Conservation (phyloP, 1,140 invertebrate species). For the Hermetia illucens region DNA sequence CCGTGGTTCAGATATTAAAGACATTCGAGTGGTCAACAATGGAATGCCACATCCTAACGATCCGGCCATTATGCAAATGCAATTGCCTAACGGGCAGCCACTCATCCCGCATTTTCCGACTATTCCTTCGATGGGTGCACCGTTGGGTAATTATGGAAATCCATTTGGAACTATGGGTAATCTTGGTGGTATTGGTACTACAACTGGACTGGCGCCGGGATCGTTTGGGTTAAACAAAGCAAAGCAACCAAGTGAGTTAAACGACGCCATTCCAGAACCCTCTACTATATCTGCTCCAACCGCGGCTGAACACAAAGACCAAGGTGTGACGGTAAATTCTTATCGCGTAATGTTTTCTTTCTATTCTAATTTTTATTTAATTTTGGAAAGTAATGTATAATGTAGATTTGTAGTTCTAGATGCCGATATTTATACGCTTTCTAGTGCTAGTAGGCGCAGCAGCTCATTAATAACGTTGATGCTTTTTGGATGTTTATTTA, state of each 20-base stretch:
- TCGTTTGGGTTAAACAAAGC: constrained; percentile 35
- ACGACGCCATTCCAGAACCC: constrained; percentile 34
- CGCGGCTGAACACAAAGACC: constrained; percentile 38
- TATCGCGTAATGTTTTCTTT: constrained; percentile 11
- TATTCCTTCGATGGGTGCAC: constrained; percentile 21
- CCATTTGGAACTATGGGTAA: constrained; percentile 24
- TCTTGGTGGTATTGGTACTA: constrained; percentile 25
- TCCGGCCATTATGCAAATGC: constrained; percentile 88
- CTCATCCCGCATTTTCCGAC: constrained; percentile 27
- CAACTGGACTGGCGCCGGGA: constrained; percentile 44
- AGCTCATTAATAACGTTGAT: too few species aligned
- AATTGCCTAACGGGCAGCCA: constrained; percentile 43
- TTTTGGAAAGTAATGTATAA: too few species aligned
- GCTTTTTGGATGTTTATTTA: too few species aligned
- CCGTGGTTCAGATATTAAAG: constrained; percentile 95
- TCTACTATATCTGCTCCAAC: constrained; percentile 16
- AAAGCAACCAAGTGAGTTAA: constrained; percentile 67
- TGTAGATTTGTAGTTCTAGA: too few species aligned
- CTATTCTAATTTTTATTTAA: neutral
- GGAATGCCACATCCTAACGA: constrained; percentile 67
- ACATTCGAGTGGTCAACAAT: constrained; percentile 86
- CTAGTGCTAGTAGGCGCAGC: too few species aligned
- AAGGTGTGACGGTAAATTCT: constrained; percentile 47
- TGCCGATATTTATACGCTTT: too few species aligned
- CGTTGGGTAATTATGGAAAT: constrained; percentile 20